Base-by-base conservation (phyloP, 2,888 invertebrate genomes). In the Microdon myrmicae region DNA sequence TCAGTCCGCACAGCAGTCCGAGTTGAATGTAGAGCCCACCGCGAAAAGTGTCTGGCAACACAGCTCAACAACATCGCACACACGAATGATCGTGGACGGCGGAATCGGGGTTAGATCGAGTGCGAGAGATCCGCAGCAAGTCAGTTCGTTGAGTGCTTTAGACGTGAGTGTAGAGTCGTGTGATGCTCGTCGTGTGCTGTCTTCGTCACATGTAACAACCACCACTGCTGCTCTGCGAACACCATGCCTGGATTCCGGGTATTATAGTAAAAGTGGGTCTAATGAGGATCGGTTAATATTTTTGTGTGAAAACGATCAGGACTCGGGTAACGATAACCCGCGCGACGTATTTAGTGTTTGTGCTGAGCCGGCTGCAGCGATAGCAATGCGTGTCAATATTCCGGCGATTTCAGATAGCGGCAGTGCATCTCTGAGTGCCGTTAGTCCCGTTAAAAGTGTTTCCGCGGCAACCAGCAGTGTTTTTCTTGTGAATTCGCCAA, bases 61-160 rank as follows among this genome's bases (percentile, higher is more conserved):
- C 26, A 37, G 43, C 28, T 64, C 61, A 61, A 41, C 58, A 58
- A 47, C 56, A 43, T 32, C 53, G 47, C 64, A 56, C 35, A 51
- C 7, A 47, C 64, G 58, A 47, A 64, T n/a, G n/a, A 10, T 3
- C 6, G 51, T 23, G 7, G 53, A 58, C 43, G 51, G 7, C 23
- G 20, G 51, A 64, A 51, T 44, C 17, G 43, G 37, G 17, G 64
- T 58, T 9, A 58, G 64, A 64, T 64, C 64, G 32, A 32, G 22
- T 2, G 22, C 43, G 53, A 22, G 58, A 58, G 64, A 64, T 51
- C 22, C 41, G 51, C 51, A 12, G 56, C 51, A 64, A 64, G 64
- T 77, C 74, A 75, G 75, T 75, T 72, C 71, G 67, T 70, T 75
- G 70, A 72, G 72, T 72, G 71, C 73, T 67, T 74, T 73, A 70